Base-by-base conservation (phyloP, 37 sponge, comb jelly and placozoan genomes). In the Spongilla lacustris region DNA sequence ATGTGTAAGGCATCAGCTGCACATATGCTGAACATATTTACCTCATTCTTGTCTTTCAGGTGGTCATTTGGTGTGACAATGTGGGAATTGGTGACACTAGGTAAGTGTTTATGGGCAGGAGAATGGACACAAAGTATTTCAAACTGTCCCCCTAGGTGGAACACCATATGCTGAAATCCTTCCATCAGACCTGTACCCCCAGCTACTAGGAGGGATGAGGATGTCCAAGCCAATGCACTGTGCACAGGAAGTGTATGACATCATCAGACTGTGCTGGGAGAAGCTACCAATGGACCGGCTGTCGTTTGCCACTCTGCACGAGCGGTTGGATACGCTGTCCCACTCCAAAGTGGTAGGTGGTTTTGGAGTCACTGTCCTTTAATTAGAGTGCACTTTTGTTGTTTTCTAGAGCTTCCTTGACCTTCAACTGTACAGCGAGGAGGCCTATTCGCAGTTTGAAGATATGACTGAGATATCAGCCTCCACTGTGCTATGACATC, bases 61-160 rank as follows among this genome's bases (percentile, higher is more conserved):
- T 87, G 92, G 92, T 83, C 92, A 10, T 92, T 85, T 94, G 94
- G 91, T 21, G 88, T 94, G 12, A 80, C 88, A 14, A 79, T 90
- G 69, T 94, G 94, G 94, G 94, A 94, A 69, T 37, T 94, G 50
- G 88, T 94, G 34, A 94, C 94, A 11, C 69, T 94, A 10, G 94
- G 94, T 78, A 50, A 78, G 79, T 4, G 25, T 0, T 33, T 1
- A 72, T 13, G 73, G 73, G 30, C 17, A 21, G 17, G 31, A 13
- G 17, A 10, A 29, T 5, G 30, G 73, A 72, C 31, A 5, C 3
- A 12, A n/a, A 14, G 31, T 24, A 32, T 12, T 72, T 13, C 30
- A 0, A 17, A 4, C 3, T 33, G 1, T 13, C 31, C 21, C 73
- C 17, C 27, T 67, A 78, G 90, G 90, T 12, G 94, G 90, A 8